phyloP scores from a whole-genome alignment of 2,797 vertebrate species.

The Carduelis carduelis region DNA sequence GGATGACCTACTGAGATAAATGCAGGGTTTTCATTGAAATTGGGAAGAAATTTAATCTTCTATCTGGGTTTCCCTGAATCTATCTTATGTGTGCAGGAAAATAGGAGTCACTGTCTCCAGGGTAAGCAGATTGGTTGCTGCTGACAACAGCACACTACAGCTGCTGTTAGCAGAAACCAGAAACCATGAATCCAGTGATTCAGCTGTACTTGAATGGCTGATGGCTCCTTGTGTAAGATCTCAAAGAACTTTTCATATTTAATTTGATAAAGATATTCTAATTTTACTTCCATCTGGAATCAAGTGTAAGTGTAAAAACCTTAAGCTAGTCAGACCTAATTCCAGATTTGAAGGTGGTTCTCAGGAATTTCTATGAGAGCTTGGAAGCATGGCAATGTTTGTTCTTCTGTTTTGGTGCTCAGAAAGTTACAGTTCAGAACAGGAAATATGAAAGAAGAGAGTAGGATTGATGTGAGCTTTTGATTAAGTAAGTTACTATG shows the following conservation, averaged over 20 bases:
- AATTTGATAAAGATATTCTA: background rate
- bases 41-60: background rate
- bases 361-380: background rate
- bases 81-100: background rate
- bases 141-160: slow-evolving; percentile 45
- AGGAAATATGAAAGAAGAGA: background rate
- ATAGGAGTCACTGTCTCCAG: slow-evolving; percentile 7
- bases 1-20: background rate
- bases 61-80: background rate
- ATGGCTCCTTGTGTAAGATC: background rate
- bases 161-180: slow-evolving; percentile 17
- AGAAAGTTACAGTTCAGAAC: background rate
- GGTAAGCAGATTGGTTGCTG: slow-evolving; percentile 37
- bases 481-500: background rate
- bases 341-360: background rate
- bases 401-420: background rate
- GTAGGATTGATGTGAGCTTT: background rate
- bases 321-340: background rate
- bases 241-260: background rate
- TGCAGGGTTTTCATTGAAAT: background rate
- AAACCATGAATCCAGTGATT: background rate
- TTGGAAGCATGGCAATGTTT: background rate
- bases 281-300: background rate
- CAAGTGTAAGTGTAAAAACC: background rate
- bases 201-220: background rate